Conservation (phyloP, 2,797 vertebrate genomes). For the Bufotes viridis region DNA sequence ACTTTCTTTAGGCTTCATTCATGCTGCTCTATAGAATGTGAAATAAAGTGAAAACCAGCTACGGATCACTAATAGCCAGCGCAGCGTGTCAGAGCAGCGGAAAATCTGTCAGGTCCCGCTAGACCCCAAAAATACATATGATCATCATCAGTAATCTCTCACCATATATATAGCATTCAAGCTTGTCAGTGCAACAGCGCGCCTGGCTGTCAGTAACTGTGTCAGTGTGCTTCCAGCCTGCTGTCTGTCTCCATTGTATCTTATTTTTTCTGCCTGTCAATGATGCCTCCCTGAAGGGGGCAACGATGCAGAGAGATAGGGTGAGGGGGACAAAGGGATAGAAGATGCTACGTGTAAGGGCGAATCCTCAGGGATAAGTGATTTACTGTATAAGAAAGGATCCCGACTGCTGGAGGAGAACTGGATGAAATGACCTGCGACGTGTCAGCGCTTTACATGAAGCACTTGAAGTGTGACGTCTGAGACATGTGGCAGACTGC, state of each 20-base stretch:
- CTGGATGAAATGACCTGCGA: conserved; percentile 58
- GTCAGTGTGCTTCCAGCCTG: conserved; percentile 38
- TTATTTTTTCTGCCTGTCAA: conserved; percentile 56
- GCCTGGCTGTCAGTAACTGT: conserved; percentile 36
- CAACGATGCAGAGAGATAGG: conserved; percentile 51
- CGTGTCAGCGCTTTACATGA: conserved; percentile 59
- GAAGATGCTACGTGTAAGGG: conserved; percentile 47
- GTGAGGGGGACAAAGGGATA: conserved; percentile 53
- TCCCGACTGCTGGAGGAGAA: conserved; percentile 34
- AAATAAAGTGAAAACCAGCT: neutral
- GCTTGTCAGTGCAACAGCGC: conserved; percentile 48
- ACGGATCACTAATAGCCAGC: conserved; percentile 38
- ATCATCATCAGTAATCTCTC: conserved; percentile 59
- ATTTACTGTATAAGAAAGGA: conserved; percentile 57
- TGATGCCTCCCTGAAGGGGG: conserved; percentile 44
- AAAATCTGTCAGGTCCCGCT: conserved; percentile 59
- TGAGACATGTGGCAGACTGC: conserved; percentile 46
- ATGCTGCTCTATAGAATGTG: neutral
- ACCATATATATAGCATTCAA: conserved; percentile 46
- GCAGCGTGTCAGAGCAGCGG: conserved; percentile 42
- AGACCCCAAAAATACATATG: conserved; percentile 53
- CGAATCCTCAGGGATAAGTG: conserved; percentile 49
- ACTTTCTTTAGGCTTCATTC: neutral
- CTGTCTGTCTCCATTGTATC: conserved; percentile 57
- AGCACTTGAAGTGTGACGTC: conserved; percentile 49